Percentiles rank a stretch among this genome's conserved stretches.
Evolutionary conservation across 2,113 vertebrate species (phyloP).

Genomic region (Daubentonia madagascariensis): DNA sequence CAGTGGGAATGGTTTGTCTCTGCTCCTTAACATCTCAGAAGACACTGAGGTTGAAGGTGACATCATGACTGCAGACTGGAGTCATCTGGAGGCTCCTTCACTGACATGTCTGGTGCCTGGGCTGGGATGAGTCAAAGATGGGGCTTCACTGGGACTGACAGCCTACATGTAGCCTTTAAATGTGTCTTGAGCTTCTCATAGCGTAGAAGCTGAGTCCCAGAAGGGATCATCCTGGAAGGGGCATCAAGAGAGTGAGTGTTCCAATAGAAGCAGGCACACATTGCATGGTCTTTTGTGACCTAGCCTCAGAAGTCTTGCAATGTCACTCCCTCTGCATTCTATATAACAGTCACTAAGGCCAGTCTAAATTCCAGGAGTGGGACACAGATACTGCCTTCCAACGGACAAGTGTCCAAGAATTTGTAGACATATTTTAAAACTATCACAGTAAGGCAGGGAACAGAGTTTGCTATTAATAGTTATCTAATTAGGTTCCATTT

Average conservation of each 20-base stretch:
- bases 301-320: neutral
- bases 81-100: neutral
- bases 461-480: neutral
- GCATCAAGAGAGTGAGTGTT: neutral
- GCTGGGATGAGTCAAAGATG: neutral
- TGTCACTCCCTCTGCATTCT: neutral
- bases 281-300: neutral
- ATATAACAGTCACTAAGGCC: neutral
- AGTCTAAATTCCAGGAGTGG: neutral
- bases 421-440: neutral
- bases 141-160: neutral
- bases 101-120: neutral
- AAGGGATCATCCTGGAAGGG: neutral
- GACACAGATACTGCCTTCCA: neutral
- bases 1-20: neutral
- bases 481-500: neutral
- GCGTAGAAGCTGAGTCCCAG: neutral
- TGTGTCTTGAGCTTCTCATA: neutral
- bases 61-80: neutral
- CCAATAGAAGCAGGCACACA: neutral
- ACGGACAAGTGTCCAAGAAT: neutral
- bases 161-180: neutral
- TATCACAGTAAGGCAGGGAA: neutral
- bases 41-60: neutral
- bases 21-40: neutral